A percentile compares a stretch with the other conserved stretches of the same genome.
phyloP scores from a whole-genome alignment of 2,113 vertebrate species.

The Fulica atra region DNA sequence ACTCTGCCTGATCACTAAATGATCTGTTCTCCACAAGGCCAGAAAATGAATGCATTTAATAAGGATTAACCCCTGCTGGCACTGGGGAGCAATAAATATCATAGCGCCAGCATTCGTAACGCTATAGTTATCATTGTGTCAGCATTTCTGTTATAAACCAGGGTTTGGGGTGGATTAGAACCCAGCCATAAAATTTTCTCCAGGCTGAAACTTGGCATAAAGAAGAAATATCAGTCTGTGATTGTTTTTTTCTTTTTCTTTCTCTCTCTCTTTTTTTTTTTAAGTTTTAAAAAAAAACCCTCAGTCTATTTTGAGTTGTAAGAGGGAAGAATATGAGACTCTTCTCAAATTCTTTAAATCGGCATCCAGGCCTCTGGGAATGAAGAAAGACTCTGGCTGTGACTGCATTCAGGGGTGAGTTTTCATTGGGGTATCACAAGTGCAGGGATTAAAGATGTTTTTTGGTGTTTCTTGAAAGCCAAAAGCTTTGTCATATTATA shows the following conservation, averaged over 20 bases:
- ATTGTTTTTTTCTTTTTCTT: background rate
- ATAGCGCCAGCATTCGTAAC: conserved; percentile 53
- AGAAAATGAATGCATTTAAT: conserved; percentile 71
- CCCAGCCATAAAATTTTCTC: conserved; percentile 78
- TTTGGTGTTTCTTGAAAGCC: conserved; percentile 35
- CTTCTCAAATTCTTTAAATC: conserved; percentile 39
- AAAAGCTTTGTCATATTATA: background rate
- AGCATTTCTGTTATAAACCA: conserved; percentile 79
- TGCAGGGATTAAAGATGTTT: conserved; percentile 29
- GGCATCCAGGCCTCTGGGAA: background rate
- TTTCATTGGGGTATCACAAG: conserved; percentile 46
- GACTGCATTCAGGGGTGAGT: background rate
- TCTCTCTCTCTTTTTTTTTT: background rate
- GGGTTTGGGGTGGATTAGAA: conserved; percentile 76
- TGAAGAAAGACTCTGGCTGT: conserved; percentile 18
- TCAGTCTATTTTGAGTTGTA: conserved; percentile 50
- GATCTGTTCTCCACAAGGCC: conserved; percentile 54
- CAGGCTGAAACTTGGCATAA: conserved; percentile 75
- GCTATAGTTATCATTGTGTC: conserved; percentile 72
- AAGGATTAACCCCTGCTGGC: conserved; percentile 74
- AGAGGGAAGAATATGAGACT: conserved; percentile 53
- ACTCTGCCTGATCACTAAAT: conserved; percentile 28
- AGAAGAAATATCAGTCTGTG: conserved; percentile 66
- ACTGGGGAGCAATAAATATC: conserved; percentile 77
- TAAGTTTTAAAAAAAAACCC: background rate